Percentiles rank a stretch among this genome's conserved stretches.
These are phyloP conservation scores for Microplitis deprimator DNA, from an alignment of 2,888 invertebrate genomes.

Conservation along the genomic window DNA sequence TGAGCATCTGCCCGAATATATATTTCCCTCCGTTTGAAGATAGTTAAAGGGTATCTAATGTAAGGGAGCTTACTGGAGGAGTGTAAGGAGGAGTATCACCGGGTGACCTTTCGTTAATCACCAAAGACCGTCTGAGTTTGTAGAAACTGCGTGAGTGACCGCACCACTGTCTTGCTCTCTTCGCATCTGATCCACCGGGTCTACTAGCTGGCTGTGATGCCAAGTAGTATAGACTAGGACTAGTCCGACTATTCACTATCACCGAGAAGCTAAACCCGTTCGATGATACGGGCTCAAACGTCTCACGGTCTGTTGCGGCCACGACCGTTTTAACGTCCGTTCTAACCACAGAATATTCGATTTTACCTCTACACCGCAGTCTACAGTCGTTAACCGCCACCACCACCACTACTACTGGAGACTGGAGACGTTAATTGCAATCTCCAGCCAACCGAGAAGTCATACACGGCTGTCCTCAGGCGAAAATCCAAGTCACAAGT, in stretches of 20 bases:
- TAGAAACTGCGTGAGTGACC: constrained; percentile 69
- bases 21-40: constrained; percentile 31
- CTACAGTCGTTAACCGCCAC: background rate
- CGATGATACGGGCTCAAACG: constrained; percentile 6
- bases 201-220: no score
- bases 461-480: constrained; percentile 44
- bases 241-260: constrained; percentile 51
- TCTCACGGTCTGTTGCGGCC: constrained; percentile 41
- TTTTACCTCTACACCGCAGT: constrained; percentile 35
- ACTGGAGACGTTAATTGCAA: constrained; percentile 30
- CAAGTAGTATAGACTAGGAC: constrained; percentile 7
- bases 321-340: constrained; percentile 32
- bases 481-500: constrained; percentile 40
- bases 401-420: background rate
- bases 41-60: constrained; percentile 1
- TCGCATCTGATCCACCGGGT: constrained; percentile 21
- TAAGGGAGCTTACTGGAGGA: constrained; percentile 1
- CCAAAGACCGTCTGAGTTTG: constrained; percentile 65
- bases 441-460: constrained; percentile 41
- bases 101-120: constrained; percentile 70
- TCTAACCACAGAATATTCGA: constrained; percentile 38
- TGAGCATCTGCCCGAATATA: constrained; percentile 45
- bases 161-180: constrained; percentile 50
- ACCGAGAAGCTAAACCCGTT: constrained; percentile 56
- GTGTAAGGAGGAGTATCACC: constrained; percentile 22